These are phyloP conservation scores for Cochlearius cochlearius DNA, from an alignment of 2,113 vertebrate species.

Conservation along the genomic window DNA sequence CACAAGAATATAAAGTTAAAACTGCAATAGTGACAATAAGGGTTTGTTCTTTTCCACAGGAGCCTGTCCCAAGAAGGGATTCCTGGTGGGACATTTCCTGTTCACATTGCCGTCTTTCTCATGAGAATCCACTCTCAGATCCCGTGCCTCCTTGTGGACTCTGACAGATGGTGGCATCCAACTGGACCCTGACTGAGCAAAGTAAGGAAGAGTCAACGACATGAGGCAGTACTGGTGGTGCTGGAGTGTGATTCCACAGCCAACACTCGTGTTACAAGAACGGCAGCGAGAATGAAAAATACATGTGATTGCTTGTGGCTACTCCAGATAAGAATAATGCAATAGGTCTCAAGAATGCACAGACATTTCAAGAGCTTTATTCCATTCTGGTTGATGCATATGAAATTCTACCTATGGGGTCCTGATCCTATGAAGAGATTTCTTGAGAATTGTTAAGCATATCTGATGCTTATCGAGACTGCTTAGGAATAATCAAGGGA, in stretches of 20 bases:
- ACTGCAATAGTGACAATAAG: constrained; percentile 60
- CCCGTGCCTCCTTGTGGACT: not conserved
- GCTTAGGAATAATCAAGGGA: not conserved
- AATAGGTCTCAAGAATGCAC: not conserved
- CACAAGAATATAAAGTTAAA: constrained; percentile 51
- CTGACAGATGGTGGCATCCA: constrained; percentile 31
- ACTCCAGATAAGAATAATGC: not conserved
- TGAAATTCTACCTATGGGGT: not conserved
- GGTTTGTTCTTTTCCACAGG: constrained; percentile 73
- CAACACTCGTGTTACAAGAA: not conserved
- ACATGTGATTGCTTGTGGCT: not conserved
- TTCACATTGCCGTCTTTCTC: constrained; percentile 72
- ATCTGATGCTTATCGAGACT: not conserved
- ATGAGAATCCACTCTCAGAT: constrained; percentile 66
- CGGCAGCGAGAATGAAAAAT: not conserved
- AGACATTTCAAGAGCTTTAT: not conserved
- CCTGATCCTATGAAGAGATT: not conserved
- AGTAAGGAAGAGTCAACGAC: not conserved
- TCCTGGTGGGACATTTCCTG: constrained; percentile 75
- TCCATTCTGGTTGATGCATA: not conserved
- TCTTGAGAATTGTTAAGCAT: not conserved
- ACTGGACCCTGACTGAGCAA: not conserved
- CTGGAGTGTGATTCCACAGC: not conserved
- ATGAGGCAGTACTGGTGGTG: not conserved
- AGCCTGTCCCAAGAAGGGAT: constrained; percentile 68